These are phyloP conservation scores for Drosophila niveifrons DNA, from an alignment of 2,888 invertebrate species.

Conservation along the genomic window DNA sequence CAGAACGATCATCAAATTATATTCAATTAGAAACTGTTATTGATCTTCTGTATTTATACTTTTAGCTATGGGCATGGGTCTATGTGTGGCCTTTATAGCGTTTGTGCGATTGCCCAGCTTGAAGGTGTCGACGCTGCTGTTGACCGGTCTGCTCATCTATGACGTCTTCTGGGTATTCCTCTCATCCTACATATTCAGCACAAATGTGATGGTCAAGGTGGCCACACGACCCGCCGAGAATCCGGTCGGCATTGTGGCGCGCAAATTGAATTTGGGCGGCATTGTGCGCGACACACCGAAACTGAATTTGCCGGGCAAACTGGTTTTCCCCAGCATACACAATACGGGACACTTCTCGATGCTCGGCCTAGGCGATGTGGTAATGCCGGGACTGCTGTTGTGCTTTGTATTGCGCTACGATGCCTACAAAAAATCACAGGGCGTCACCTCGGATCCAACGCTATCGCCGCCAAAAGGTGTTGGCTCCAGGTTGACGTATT, in stretches of 20 bases:
- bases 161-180: slow-evolving; percentile 99
- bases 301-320: slow-evolving; percentile 97
- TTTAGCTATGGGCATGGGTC: slow-evolving; percentile 98
- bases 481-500: slow-evolving; percentile 94
- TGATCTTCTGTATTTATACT: slow-evolving; percentile 68
- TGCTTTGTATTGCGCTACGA: slow-evolving; percentile 99
- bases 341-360: slow-evolving; percentile 98
- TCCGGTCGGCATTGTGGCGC: slow-evolving; percentile 96
- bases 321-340: slow-evolving; percentile 98
- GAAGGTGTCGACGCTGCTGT: slow-evolving; percentile 96
- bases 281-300: slow-evolving; percentile 97
- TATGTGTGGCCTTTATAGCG: slow-evolving; percentile 99
- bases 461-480: slow-evolving; percentile 86
- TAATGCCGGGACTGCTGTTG: slow-evolving; percentile 97
- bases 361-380: slow-evolving; percentile 94
- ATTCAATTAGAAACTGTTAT: background rate
- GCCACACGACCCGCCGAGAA: slow-evolving; percentile 95
- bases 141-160: slow-evolving; percentile 96
- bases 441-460: slow-evolving; percentile 87
- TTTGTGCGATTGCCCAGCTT: slow-evolving; percentile 97
- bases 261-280: slow-evolving; percentile 95
- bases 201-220: slow-evolving; percentile 99
- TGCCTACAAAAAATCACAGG: slow-evolving; percentile 95
- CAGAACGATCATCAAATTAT: background rate
- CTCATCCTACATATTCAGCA: slow-evolving; percentile 98